phyloP scores from a whole-genome alignment of 2,888 invertebrate genomes.

The Hanleya hanleyi region DNA sequence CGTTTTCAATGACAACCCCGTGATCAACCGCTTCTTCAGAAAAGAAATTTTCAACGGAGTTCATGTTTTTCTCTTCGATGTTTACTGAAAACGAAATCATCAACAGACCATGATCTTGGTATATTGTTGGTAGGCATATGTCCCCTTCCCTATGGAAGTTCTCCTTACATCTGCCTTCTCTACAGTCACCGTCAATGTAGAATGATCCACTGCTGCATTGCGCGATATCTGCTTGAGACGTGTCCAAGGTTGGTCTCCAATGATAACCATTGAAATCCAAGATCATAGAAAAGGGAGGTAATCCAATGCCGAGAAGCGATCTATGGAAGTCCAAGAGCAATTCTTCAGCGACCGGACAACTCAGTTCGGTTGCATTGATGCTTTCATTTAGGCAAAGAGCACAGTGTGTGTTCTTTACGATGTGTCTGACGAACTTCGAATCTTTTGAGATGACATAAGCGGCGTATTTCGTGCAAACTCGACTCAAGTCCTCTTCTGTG shows the following conservation, averaged over 20 bases:
- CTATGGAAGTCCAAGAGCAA: not conserved
- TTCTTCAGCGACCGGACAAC: not conserved
- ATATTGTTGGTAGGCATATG: no score
- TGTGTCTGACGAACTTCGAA: not conserved
- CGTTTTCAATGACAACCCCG: not conserved
- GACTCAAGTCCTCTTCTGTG: no score
- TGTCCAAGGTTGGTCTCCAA: not conserved
- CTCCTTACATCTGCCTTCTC: not conserved
- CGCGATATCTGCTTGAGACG: not conserved
- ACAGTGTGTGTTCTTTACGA: constrained; percentile 1
- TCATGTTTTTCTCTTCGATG: no score
- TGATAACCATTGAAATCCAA: not conserved
- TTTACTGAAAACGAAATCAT: no score
- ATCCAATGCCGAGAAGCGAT: not conserved
- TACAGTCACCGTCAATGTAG: not conserved
- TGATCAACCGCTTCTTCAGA: not conserved
- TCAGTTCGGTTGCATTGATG: not conserved
- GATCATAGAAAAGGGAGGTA: not conserved
- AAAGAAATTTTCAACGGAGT: no score
- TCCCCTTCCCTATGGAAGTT: not conserved
- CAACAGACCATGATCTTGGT: no score
- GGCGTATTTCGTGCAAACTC: not conserved
- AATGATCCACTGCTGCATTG: not conserved
- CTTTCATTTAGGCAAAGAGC: not conserved
- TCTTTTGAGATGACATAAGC: not conserved